phyloP scores from a whole-genome alignment of 2,113 vertebrate genomes.

The Sinocyclocheilus grahami region DNA sequence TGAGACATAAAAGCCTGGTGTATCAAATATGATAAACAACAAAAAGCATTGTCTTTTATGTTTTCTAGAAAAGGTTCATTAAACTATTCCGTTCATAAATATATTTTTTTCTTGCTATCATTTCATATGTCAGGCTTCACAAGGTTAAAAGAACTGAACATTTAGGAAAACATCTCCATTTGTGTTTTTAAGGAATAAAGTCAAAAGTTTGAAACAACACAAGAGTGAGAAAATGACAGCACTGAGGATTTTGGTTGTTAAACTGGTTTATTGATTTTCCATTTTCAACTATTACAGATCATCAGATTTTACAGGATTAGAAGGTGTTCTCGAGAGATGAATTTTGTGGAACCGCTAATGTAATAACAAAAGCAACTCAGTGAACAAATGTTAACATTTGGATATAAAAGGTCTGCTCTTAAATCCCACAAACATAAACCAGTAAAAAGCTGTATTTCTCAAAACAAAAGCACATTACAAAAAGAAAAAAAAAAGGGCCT shows the following conservation, averaged over 20 bases:
- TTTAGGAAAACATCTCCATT: too few relatives aligned
- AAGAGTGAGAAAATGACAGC: too few relatives aligned
- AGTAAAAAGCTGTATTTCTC: not conserved
- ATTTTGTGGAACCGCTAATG: not conserved
- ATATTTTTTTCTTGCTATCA: too few relatives aligned
- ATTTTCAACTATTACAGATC: not conserved
- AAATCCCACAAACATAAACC: not conserved
- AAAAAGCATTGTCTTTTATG: too few relatives aligned
- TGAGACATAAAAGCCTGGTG: too few relatives aligned
- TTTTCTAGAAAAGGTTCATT: too few relatives aligned
- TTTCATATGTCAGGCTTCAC: too few relatives aligned
- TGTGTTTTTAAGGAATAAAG: too few relatives aligned
- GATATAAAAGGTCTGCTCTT: not conserved
- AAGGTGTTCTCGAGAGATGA: not conserved
- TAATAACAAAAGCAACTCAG: not conserved
- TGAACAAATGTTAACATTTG: not conserved
- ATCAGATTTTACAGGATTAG: slow-evolving; percentile 4
- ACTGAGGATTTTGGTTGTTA: not conserved
- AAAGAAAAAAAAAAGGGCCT: not conserved
- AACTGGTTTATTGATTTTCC: slow-evolving; percentile 19
- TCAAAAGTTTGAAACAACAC: too few relatives aligned
- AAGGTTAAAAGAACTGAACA: too few relatives aligned
- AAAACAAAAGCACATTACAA: slow-evolving; percentile 33
- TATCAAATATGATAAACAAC: too few relatives aligned
- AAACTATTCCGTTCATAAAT: too few relatives aligned